Base-by-base conservation (phyloP, 1,140 invertebrate species). In the Tenebrio molitor region DNA sequence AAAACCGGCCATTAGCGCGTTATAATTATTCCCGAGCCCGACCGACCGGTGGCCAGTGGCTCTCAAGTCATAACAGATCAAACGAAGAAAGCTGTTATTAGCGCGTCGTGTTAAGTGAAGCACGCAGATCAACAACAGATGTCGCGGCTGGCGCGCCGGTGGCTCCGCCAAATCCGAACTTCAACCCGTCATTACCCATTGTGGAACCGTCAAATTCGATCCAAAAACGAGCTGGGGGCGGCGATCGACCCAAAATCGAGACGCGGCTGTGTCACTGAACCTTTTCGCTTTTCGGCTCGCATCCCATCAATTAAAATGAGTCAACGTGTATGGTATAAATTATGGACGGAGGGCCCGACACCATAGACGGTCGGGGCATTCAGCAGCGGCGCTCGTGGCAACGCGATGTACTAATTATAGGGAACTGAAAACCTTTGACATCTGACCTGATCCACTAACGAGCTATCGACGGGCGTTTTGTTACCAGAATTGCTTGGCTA, bases 391-490 rank as follows among this genome's bases (percentile, higher is more conserved):
- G 41, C 62, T 77, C 66, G 77, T 74, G 77, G 77, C 76, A 75
- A 76, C 76, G 75, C 79, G 77, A 70, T 74, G 70, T 65, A 76
- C 81, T 82, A 82, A 82, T 82, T 82, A 82, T 78, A 82, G 81
- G 76, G 80, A 82, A 82, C 79, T 69, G 77, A 79, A 82, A 82
- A 82, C 81, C 81, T 82, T 82, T 82, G 81, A 82, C 81, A 82
- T 82, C 76, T 78, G 81, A 82, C 81, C 81, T 80, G 79, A 80
- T 82, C 79, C 76, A 80, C 81, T 82, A 82, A 82, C 81, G 81
- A 82, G 81, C 77, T 71, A 75, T 77, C 76, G 80, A 76, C 76
- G 69, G 76, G 80, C 77, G 76, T 81, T 81, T 75, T 80, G 79
- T 81, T 81, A 79, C 79, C 69, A 42, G 67, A 68, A 69, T 73